Evolutionary conservation across 2,113 vertebrate genomes (phyloP).

Genomic region (Dolichallabes microphthalmus): DNA sequence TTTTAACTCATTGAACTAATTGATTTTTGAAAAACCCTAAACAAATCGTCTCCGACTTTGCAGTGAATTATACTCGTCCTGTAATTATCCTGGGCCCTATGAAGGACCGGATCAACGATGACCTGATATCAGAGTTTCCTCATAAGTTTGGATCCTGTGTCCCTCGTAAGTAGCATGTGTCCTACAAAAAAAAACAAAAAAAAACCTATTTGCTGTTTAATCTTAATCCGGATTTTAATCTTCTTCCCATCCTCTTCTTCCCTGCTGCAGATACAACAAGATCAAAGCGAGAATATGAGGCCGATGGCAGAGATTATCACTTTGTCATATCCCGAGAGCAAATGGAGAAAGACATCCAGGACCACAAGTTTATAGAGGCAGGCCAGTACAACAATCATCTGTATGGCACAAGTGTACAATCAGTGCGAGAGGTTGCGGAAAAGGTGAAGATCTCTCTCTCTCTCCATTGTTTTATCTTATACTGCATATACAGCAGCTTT

Average conservation of each 20-base stretch:
- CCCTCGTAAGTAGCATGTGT: constrained; percentile 84
- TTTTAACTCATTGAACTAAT: not conserved
- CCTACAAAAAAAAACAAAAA: too few species aligned
- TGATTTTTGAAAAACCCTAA: not conserved
- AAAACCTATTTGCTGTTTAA: not conserved
- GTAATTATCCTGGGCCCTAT: constrained; percentile 95
- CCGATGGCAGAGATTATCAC: constrained; percentile 95
- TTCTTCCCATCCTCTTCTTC: not conserved
- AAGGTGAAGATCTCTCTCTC: constrained; percentile 77
- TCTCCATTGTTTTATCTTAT: too few species aligned
- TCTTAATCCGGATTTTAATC: not conserved
- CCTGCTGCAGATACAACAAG: constrained; percentile 89
- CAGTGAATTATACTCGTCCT: constrained; percentile 92
- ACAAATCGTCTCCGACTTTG: not conserved
- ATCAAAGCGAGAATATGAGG: constrained; percentile 93
- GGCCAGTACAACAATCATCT: constrained; percentile 98
- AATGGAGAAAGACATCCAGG: constrained; percentile 98
- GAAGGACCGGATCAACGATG: constrained; percentile 97
- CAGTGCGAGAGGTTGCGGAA: constrained; percentile 91
- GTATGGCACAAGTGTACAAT: constrained; percentile 96
- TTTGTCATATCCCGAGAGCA: constrained; percentile 94
- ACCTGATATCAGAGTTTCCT: constrained; percentile 96
- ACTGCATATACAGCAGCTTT: too few species aligned
- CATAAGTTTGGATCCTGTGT: constrained; percentile 98
- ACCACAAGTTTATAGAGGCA: constrained; percentile 98